Conservation (phyloP, 2,888 invertebrate genomes). For the Orchesellides sinensis region DNA sequence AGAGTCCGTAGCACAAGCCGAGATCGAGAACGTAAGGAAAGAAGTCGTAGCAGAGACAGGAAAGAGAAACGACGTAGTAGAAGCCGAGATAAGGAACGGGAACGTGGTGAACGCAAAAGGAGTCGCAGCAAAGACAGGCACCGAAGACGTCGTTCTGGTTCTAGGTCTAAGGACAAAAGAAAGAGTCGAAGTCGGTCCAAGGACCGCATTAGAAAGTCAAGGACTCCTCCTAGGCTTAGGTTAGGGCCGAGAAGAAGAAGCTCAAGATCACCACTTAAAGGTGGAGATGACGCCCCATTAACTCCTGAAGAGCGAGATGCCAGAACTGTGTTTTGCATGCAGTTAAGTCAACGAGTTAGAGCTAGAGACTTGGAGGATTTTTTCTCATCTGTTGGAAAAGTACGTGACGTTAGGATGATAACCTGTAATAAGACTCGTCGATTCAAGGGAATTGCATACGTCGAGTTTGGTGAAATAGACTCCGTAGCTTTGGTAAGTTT, state of each 20-base stretch:
- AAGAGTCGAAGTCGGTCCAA: slow-evolving; percentile 51
- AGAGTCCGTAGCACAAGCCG: slow-evolving; percentile 74
- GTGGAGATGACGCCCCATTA: slow-evolving; percentile 77
- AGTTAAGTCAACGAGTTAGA: slow-evolving; percentile 94
- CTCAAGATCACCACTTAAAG: slow-evolving; percentile 68
- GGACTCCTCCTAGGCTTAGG: slow-evolving; percentile 76
- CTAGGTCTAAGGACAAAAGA: slow-evolving; percentile 30
- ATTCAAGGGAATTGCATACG: slow-evolving; percentile 99
- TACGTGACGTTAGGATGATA: slow-evolving; percentile 97
- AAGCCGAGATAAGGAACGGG: slow-evolving; percentile 72
- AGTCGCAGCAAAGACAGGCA: slow-evolving; percentile 73
- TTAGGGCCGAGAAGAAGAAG: slow-evolving; percentile 68
- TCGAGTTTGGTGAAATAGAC: slow-evolving; percentile 98
- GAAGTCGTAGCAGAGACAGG: slow-evolving; percentile 72
- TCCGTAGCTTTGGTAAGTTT: slow-evolving; percentile 97
- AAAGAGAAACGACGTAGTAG: slow-evolving; percentile 67
- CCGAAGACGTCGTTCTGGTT: slow-evolving; percentile 68
- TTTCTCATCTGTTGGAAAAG: slow-evolving; percentile 97
- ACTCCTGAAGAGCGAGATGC: slow-evolving; percentile 98
- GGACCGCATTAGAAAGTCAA: slow-evolving; percentile 73
- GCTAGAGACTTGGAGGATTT: slow-evolving; percentile 98
- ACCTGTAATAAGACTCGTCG: slow-evolving; percentile 99
- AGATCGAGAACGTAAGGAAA: slow-evolving; percentile 75
- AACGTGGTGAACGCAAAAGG: slow-evolving; percentile 77
- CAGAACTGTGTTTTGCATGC: slow-evolving; percentile 99